Evolutionary conservation across 2,888 invertebrate genomes (phyloP).

Genomic region (Agonopterix heracliana): DNA sequence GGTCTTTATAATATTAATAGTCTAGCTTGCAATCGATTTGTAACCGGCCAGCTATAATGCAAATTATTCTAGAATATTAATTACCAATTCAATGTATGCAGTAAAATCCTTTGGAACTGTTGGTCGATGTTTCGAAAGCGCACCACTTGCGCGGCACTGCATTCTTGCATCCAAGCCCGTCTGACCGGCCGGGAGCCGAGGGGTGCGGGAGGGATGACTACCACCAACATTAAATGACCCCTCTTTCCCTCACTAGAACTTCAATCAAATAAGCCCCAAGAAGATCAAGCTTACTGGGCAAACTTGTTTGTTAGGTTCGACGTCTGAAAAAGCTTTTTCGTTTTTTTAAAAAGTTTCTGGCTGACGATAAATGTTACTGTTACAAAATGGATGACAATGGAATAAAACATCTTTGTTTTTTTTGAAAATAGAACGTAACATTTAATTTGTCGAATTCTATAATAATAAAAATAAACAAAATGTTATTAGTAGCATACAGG

Average conservation of each 20-base stretch:
- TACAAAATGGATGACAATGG: neutral
- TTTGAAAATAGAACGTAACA: neutral
- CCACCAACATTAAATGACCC: slow-evolving; percentile 30
- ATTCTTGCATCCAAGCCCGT: slow-evolving; percentile 66
- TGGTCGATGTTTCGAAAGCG: slow-evolving; percentile 60
- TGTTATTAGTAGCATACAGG: too few species aligned
- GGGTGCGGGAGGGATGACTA: slow-evolving; percentile 19
- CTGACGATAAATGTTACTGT: neutral
- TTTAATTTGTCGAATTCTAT: too few species aligned
- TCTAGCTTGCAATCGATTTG: slow-evolving; percentile 1
- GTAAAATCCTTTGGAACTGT: slow-evolving; percentile 28
- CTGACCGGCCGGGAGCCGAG: slow-evolving; percentile 48
- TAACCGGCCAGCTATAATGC: slow-evolving; percentile 4
- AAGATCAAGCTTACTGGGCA: neutral
- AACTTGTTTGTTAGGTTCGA: slow-evolving; percentile 4
- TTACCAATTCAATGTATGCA: slow-evolving; percentile 23
- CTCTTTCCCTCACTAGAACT: slow-evolving; percentile 6
- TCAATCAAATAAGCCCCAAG: neutral
- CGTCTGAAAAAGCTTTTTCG: slow-evolving; percentile 3
- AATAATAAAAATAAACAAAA: too few species aligned
- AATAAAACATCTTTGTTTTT: neutral
- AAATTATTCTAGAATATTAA: slow-evolving; percentile 18
- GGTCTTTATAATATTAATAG: neutral
- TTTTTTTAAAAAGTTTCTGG: neutral
- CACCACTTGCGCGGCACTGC: slow-evolving; percentile 49